A percentile compares a stretch with the other conserved stretches of the same genome.
phyloP scores from a whole-genome alignment of 2,797 vertebrate species.

The Sandelia bainsii region DNA sequence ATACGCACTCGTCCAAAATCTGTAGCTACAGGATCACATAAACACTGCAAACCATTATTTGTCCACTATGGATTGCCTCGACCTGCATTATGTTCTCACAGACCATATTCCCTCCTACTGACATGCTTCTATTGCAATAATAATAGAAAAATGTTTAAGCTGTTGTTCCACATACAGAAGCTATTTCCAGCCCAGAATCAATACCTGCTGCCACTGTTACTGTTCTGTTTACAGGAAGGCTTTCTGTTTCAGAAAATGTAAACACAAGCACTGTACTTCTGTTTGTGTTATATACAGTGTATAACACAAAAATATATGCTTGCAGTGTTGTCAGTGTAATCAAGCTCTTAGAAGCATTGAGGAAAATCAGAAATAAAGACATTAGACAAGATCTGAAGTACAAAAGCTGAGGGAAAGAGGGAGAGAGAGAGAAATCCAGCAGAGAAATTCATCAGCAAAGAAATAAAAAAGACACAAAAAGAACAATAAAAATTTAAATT shows the following conservation, averaged over 20 bases:
- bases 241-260: neutral
- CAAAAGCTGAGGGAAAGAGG: neutral
- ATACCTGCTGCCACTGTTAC: neutral
- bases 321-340: neutral
- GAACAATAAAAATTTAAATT: neutral
- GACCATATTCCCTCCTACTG: neutral
- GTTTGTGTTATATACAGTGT: neutral
- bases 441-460: neutral
- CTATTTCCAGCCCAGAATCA: conserved; percentile 8
- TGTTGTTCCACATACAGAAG: conserved; percentile 1
- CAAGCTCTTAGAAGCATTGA: neutral
- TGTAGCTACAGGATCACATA: neutral
- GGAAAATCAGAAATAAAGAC: neutral
- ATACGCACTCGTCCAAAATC: neutral
- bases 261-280: neutral
- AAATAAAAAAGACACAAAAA: neutral
- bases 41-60: neutral
- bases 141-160: neutral
- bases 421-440: neutral
- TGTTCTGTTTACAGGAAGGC: neutral
- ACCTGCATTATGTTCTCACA: neutral
- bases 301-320: neutral
- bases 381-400: neutral
- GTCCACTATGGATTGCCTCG: neutral
- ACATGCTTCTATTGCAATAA: neutral